phyloP scores from a whole-genome alignment of 2,113 vertebrate species.

The Poeciliopsis prolifica region DNA sequence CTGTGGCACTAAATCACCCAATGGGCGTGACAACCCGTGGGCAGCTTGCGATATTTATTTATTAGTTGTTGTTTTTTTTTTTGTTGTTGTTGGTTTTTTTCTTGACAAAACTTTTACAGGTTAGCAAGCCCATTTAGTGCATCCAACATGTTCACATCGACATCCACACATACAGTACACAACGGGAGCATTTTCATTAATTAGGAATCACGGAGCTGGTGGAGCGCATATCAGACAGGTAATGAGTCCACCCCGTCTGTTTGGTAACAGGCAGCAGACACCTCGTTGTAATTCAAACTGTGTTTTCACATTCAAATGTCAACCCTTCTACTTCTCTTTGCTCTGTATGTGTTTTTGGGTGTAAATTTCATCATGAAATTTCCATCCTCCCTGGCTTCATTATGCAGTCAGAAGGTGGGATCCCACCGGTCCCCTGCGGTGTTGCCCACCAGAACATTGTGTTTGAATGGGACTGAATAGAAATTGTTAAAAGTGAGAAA shows the following conservation, averaged over 20 bases:
- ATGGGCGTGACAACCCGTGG: constrained; percentile 65
- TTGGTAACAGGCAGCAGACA: constrained; percentile 51
- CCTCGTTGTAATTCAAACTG: constrained; percentile 65
- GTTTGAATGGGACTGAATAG: constrained; percentile 37
- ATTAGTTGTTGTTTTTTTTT: background rate
- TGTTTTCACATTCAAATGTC: constrained; percentile 69
- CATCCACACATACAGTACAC: constrained; percentile 34
- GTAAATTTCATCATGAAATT: constrained; percentile 70
- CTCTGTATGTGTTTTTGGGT: constrained; percentile 57
- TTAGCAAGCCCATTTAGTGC: constrained; percentile 20
- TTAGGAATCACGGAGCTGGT: constrained; percentile 58
- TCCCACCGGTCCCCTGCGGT: constrained; percentile 39
- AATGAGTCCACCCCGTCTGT: constrained; percentile 43
- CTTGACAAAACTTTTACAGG: constrained; percentile 48
- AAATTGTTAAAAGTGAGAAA: constrained; percentile 26
- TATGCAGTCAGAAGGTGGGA: constrained; percentile 49
- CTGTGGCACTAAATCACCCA: constrained; percentile 50
- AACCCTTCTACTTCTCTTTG: constrained; percentile 51
- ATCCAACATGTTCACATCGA: constrained; percentile 20
- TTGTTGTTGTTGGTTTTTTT: background rate
- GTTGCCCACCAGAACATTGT: constrained; percentile 39
- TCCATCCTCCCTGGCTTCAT: constrained; percentile 53
- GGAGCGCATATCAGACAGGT: constrained; percentile 46
- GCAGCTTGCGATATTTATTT: constrained; percentile 21
- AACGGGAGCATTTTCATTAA: constrained; percentile 68